Percentiles rank a stretch among this genome's conserved stretches.
Conservation (phyloP, 1,140 invertebrate species). For the Ceratoteleas bidentatus region DNA sequence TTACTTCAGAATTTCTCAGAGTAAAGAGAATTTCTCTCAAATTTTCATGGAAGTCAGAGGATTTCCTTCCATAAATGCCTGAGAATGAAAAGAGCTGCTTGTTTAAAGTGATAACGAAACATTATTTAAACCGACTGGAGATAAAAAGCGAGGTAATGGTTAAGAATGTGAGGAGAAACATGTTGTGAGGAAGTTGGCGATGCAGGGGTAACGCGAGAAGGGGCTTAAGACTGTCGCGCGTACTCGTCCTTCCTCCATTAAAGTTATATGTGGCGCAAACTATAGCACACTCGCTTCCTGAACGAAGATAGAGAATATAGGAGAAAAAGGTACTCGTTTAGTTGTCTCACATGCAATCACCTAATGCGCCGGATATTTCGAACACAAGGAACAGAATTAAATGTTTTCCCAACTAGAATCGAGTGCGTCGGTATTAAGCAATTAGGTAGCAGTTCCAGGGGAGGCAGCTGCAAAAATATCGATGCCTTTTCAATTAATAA, state of each 20-base stretch:
- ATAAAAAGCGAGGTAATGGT: constrained; percentile 60
- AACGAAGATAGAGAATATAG: constrained; percentile 56
- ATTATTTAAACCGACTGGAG: constrained; percentile 45
- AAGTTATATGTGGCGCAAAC: constrained; percentile 56
- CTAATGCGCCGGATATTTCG: constrained; percentile 53
- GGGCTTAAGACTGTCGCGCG: constrained; percentile 57
- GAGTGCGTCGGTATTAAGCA: neutral
- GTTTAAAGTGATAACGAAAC: constrained; percentile 31
- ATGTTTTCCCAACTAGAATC: constrained; percentile 10
- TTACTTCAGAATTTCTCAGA: no score
- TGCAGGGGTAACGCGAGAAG: constrained; percentile 36
- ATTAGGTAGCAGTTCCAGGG: neutral
- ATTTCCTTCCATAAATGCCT: constrained; percentile 43
- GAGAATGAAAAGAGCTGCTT: constrained; percentile 10
- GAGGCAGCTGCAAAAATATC: neutral
- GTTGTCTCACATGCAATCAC: constrained; percentile 61
- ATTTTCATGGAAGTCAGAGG: constrained; percentile 52
- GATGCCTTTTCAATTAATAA: neutral
- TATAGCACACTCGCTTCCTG: constrained; percentile 54
- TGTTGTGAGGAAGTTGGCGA: constrained; percentile 51
- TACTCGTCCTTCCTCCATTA: constrained; percentile 54
- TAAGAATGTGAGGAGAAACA: constrained; percentile 51
- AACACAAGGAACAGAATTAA: constrained; percentile 15
- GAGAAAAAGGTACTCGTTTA: constrained; percentile 20
- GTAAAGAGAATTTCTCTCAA: no score